Conservation (phyloP, 1,140 invertebrate genomes). For the Eumeta japonica region DNA sequence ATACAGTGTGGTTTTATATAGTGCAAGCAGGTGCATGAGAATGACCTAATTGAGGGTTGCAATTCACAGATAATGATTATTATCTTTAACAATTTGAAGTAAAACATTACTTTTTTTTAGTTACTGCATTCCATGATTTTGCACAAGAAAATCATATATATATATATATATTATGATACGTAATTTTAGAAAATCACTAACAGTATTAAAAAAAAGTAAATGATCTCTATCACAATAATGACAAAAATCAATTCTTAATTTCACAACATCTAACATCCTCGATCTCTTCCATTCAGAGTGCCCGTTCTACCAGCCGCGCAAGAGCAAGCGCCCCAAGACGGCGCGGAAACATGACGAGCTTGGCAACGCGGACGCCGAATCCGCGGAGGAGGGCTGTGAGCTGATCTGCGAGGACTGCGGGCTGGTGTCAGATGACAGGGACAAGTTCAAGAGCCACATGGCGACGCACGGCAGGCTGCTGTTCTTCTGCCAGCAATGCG, state of each 20-base stretch:
- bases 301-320: slow-evolving; percentile 41
- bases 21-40: no score
- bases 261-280: neutral
- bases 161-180: no score
- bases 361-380: slow-evolving; percentile 3
- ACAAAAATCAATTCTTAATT: neutral
- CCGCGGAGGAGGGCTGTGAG: neutral
- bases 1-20: no score
- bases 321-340: slow-evolving; percentile 25
- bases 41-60: no score
- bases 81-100: no score
- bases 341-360: slow-evolving; percentile 7
- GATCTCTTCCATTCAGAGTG: slow-evolving; percentile 21
- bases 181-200: no score
- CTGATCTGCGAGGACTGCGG: slow-evolving; percentile 40
- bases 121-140: no score
- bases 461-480: slow-evolving; percentile 25
- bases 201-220: no score
- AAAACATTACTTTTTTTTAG: no score
- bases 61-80: no score
- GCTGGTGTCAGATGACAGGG: slow-evolving; percentile 16
- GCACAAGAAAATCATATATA: no score
- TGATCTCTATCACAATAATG: no score
- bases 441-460: slow-evolving; percentile 25
- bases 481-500: slow-evolving; percentile 33